Evolutionary conservation across 2,888 invertebrate genomes (phyloP).

Genomic region (Halocaridina rubra): DNA sequence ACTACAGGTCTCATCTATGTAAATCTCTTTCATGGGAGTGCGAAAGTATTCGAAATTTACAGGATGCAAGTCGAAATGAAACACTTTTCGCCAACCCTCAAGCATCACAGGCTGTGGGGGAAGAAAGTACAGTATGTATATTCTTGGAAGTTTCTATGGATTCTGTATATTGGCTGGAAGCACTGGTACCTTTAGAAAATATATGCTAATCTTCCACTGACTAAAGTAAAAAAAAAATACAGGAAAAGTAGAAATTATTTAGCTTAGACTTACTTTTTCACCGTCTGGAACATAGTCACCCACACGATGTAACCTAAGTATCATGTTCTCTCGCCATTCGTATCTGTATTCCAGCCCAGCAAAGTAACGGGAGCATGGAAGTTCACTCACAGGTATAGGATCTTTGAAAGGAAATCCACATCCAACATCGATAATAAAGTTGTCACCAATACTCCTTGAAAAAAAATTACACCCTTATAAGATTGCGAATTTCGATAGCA

Average conservation of each 20-base stretch:
- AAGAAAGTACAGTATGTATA: neutral
- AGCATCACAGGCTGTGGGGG: conserved; percentile 3
- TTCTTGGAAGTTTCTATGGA: too few species aligned
- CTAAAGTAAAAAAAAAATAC: too few species aligned
- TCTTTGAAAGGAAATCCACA: neutral
- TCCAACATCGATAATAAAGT: conserved; percentile 20
- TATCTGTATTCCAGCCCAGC: conserved; percentile 25
- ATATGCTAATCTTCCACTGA: too few species aligned
- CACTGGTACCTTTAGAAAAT: too few species aligned
- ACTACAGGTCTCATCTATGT: neutral
- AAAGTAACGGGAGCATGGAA: neutral
- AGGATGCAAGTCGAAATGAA: conserved; percentile 19
- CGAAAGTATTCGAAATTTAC: neutral
- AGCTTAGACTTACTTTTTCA: neutral
- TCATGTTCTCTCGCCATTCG: neutral
- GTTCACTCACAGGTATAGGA: neutral
- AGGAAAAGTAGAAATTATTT: neutral
- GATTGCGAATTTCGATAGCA: too few species aligned
- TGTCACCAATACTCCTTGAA: neutral
- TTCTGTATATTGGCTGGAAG: too few species aligned
- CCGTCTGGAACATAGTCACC: neutral
- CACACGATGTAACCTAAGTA: neutral
- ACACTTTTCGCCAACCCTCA: conserved; percentile 5
- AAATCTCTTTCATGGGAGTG: conserved; percentile 3
- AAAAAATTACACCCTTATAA: too few species aligned